Percentiles rank a stretch among this genome's conserved stretches.
Evolutionary conservation across 2,113 vertebrate genomes (phyloP).

Genomic region (Pelvicachromis taeniatus): DNA sequence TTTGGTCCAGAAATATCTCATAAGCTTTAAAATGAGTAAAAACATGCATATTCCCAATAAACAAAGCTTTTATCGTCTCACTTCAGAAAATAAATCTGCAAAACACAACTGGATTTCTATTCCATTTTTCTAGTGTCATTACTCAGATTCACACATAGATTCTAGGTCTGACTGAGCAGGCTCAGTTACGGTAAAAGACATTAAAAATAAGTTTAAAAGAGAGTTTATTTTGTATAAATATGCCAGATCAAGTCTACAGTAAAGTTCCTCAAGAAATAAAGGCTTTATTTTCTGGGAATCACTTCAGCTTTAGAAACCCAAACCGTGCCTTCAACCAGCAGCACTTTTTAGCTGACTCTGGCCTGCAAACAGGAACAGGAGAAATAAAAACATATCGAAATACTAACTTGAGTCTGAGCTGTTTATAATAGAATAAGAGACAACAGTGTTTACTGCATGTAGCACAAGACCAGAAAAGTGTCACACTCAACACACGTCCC

Average conservation of each 20-base stretch:
- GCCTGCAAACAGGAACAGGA: not conserved
- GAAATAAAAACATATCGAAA: not conserved
- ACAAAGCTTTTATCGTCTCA: not conserved
- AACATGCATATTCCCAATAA: not conserved
- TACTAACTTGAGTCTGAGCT: not conserved
- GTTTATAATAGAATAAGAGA: not conserved
- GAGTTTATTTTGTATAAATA: not conserved
- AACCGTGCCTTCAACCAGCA: not conserved
- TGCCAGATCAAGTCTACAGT: fast-evolving
- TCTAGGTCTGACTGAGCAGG: not conserved
- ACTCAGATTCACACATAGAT: not conserved
- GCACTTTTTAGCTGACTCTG: not conserved
- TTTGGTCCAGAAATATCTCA: not conserved
- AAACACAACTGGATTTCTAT: no score
- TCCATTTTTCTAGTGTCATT: fast-evolving
- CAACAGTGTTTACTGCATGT: not conserved
- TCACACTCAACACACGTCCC: not conserved
- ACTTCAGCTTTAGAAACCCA: not conserved
- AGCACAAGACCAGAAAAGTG: not conserved
- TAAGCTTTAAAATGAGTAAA: not conserved
- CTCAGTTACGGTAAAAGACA: not conserved
- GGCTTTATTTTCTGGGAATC: not conserved
- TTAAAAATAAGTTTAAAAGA: not conserved
- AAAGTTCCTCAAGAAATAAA: not conserved
- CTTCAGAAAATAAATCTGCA: not conserved